Conservation (phyloP, 1,140 invertebrate species). For the Linepithema humile region DNA sequence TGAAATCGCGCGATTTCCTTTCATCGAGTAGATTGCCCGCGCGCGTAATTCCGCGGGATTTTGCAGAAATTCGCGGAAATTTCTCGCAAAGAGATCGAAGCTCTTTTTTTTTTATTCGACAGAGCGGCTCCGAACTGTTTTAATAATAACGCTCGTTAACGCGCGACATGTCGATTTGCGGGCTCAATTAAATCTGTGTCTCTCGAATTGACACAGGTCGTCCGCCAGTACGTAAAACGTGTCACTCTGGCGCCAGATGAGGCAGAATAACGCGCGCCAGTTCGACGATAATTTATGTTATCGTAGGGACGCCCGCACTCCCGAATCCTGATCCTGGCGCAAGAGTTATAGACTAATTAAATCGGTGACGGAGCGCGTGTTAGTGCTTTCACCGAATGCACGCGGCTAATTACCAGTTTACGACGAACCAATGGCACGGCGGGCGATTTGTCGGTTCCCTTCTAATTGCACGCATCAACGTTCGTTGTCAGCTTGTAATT, state of each 20-base stretch:
- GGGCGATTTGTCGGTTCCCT: conserved; percentile 67
- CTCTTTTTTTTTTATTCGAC: neutral
- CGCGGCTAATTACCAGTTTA: conserved; percentile 73
- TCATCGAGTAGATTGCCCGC: conserved; percentile 19
- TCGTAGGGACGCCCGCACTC: conserved; percentile 29
- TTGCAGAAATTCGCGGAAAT: conserved; percentile 44
- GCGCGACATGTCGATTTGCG: conserved; percentile 6
- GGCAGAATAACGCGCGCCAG: neutral
- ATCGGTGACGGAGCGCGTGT: conserved; percentile 72
- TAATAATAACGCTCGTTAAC: conserved; percentile 31
- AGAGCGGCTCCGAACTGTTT: neutral
- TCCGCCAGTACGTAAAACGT: conserved; percentile 48
- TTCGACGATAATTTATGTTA: conserved; percentile 67
- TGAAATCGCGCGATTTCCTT: conserved; percentile 44
- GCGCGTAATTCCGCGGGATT: conserved; percentile 36
- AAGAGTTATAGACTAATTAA: conserved; percentile 75
- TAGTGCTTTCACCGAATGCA: conserved; percentile 68
- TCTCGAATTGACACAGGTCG: conserved; percentile 32
- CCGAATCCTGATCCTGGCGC: conserved; percentile 40
- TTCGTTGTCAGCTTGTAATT: conserved; percentile 63
- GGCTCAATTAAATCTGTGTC: conserved; percentile 39
- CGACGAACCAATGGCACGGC: conserved; percentile 64
- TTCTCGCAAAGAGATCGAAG: conserved; percentile 16
- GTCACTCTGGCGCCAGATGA: conserved; percentile 15
- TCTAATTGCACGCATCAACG: conserved; percentile 67